Evolutionary conservation across 2,888 invertebrate genomes (phyloP), one percentile per base, ranked within the genome.

Genomic region (Drosophila glabriapex): DNA sequence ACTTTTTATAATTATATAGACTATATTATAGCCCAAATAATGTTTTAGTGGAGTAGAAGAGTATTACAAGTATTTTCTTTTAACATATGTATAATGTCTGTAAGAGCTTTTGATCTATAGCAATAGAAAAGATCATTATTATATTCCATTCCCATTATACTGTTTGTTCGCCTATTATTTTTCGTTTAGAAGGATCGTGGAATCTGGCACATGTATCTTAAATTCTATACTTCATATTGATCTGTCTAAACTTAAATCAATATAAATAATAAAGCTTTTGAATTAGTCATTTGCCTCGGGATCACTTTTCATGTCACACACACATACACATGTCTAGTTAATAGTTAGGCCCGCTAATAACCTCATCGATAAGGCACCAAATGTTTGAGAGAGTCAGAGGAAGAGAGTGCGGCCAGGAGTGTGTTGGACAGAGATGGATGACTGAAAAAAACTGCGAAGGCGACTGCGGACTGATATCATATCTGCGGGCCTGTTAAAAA

Each of bases 401-500:
- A 58, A 31, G 60, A 19, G 41, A 54, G 60, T 14, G 43, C 1
- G n/a, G 1, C 29, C 5, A 22, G 1, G 28, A 37, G 50, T 2
- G 69, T 25, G 54, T 6, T 16, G 16, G n/a, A 79, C 16, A 43
- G 50, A 37, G 60, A 55, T 52, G 56, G 46, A 59, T 43, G 49
- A 43, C 25, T n/a, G 35, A 39, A 16, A 52, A 68, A 37, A 50
- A 60, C 68, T 46, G 67, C 67, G 65, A 56, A 55, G 62, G 37
- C 41, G 65, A 65, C 67, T 71, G 71, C 59, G 55, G 43, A 68
- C 78, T 78, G 78, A 72, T 78, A 78, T 78, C 80, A 78, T 80
- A 76, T 80, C 64, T 64, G 46, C 28, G 35, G 35, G 53, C 12
- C 16, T 39, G 65, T 56, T 35, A 58, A 67, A 43, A 74, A 49